phyloP scores from a whole-genome alignment of 2,797 vertebrate species.

The Phoebastria nigripes region DNA sequence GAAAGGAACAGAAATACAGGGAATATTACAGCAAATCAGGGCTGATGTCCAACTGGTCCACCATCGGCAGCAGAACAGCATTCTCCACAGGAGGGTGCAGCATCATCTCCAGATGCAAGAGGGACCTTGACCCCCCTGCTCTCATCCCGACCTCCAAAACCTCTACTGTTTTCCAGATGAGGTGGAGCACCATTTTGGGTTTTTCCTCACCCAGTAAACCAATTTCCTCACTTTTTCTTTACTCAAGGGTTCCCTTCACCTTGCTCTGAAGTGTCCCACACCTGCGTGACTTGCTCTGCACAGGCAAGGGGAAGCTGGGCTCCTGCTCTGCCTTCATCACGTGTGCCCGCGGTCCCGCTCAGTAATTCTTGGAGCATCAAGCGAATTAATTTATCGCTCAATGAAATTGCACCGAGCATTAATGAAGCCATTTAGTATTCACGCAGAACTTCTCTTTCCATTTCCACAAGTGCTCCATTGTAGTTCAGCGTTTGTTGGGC shows the following conservation, averaged over 20 bases:
- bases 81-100: not conserved
- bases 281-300: not conserved
- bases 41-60: not conserved
- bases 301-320: not conserved
- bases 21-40: not conserved
- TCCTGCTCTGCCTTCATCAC: not conserved
- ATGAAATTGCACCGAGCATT: slow-evolving; percentile 3
- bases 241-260: not conserved
- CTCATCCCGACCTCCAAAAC: not conserved
- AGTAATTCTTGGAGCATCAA: slow-evolving; percentile 31
- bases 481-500: slow-evolving; percentile 68
- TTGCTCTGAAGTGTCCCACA: not conserved
- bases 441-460: slow-evolving; percentile 41
- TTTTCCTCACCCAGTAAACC: not conserved
- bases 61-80: accelerated
- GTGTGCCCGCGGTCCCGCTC: not conserved
- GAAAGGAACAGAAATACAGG: not conserved
- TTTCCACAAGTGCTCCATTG: slow-evolving; percentile 61
- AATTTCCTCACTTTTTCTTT: not conserved
- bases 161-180: not conserved
- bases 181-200: not conserved
- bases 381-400: slow-evolving; percentile 54
- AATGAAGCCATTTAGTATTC: slow-evolving; percentile 67
- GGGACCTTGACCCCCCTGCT: not conserved
- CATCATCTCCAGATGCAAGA: not conserved